Percentiles rank a stretch among this genome's conserved stretches.
Evolutionary conservation across 2,888 invertebrate species (phyloP).

Genomic region (Didymodactylos carnosus): DNA sequence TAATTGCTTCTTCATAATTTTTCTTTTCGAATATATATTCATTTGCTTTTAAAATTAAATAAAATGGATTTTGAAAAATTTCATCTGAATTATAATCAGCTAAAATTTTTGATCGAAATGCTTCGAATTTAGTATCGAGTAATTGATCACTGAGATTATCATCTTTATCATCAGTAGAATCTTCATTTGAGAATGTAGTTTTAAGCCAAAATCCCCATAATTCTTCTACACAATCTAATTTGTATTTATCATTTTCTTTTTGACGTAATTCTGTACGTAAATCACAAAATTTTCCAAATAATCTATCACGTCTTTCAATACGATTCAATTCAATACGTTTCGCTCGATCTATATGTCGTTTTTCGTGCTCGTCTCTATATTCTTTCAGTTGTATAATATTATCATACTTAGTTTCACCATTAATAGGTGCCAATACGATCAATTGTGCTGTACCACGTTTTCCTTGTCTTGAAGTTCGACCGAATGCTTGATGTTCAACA

Average conservation of each 20-base stretch:
- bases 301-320: neutral
- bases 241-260: neutral
- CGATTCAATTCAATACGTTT: neutral
- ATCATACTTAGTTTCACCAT: too few relatives aligned
- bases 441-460: constrained; percentile 13
- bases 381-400: neutral
- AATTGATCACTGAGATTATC: neutral
- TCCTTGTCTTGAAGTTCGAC: constrained; percentile 16
- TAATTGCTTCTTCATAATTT: neutral
- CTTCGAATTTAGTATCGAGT: neutral
- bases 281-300: neutral
- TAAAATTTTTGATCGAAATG: neutral
- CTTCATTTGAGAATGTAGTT: neutral
- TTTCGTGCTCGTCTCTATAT: neutral
- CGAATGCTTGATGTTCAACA: constrained; percentile 7
- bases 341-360: neutral
- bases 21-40: neutral
- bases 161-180: too few relatives aligned
- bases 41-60: neutral
- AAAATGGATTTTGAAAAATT: neutral
- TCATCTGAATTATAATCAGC: neutral
- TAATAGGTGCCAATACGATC: too few relatives aligned
- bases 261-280: neutral
- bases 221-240: neutral
- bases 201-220: neutral